A percentile compares a stretch with the other conserved stretches of the same genome.
These are phyloP conservation scores for Pseudomugil gertrudae DNA, from an alignment of 2,797 vertebrate genomes.

Conservation along the genomic window DNA sequence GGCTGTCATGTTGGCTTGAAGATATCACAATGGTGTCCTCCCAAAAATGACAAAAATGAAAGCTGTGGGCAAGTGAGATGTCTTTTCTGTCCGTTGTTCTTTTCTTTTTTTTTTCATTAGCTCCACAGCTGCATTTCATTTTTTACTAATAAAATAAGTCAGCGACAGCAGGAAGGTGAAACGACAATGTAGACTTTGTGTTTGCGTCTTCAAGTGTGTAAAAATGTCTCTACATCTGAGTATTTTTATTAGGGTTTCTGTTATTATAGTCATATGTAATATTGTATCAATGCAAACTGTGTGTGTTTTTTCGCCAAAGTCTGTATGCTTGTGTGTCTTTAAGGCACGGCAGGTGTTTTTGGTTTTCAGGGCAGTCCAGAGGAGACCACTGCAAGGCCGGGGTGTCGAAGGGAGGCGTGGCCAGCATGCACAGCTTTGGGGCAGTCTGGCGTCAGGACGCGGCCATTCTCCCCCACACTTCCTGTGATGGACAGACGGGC, in stretches of 20 bases:
- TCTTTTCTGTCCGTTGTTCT: slow-evolving; percentile 45
- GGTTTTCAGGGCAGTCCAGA: slow-evolving; percentile 99
- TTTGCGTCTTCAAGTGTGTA: slow-evolving; percentile 59
- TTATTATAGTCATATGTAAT: slow-evolving; percentile 33
- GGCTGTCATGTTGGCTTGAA: slow-evolving; percentile 83
- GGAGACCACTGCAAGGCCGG: slow-evolving; percentile 96
- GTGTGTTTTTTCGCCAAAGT: slow-evolving; percentile 53
- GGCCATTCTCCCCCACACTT: slow-evolving; percentile 95
- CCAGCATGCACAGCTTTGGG: slow-evolving; percentile 94
- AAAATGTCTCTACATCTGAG: slow-evolving; percentile 53
- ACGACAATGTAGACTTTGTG: slow-evolving; percentile 51
- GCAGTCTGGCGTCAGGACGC: slow-evolving; percentile 95
- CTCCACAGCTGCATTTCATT: slow-evolving; percentile 51
- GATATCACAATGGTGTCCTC: slow-evolving; percentile 48
- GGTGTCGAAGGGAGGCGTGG: slow-evolving; percentile 91
- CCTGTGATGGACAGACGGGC: slow-evolving; percentile 98
- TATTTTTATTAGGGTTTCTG: slow-evolving; percentile 45
- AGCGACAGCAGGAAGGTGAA: slow-evolving; percentile 69
- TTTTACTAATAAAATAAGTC: slow-evolving; percentile 63
- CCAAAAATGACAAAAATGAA: slow-evolving; percentile 30
- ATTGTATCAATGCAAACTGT: slow-evolving; percentile 18
- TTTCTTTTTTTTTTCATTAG: slow-evolving; percentile 31
- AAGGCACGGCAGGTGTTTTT: slow-evolving; percentile 99
- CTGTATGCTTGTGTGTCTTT: slow-evolving; percentile 69
- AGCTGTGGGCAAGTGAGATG: slow-evolving; percentile 61